Conservation (phyloP, 2,888 invertebrate species). For the Drosophila nigritarsus region DNA sequence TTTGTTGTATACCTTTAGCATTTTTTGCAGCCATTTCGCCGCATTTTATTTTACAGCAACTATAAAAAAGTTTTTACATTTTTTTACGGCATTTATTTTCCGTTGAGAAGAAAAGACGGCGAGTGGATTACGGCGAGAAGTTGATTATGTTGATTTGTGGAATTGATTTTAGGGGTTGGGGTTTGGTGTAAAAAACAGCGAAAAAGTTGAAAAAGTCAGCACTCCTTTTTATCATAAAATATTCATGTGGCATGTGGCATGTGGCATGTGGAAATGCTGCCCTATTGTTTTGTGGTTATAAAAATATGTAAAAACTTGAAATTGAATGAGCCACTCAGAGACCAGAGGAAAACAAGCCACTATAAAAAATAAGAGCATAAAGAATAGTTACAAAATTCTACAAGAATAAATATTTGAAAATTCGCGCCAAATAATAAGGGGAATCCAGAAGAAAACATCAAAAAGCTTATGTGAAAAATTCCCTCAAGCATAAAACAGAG, state of each 20-base stretch:
- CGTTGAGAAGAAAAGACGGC: slow-evolving; percentile 64
- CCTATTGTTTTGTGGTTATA: slow-evolving; percentile 59
- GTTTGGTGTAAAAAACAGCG: slow-evolving; percentile 1
- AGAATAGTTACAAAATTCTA: background rate
- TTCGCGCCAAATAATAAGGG: background rate
- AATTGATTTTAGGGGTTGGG: slow-evolving; percentile 63
- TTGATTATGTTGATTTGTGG: slow-evolving; percentile 81
- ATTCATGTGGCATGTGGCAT: slow-evolving; percentile 68
- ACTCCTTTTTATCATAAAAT: slow-evolving; percentile 61
- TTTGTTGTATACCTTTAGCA: slow-evolving; percentile 59
- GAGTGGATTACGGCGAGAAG: slow-evolving; percentile 78
- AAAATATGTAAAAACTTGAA: slow-evolving; percentile 49
- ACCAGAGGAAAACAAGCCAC: background rate
- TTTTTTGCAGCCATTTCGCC: slow-evolving; percentile 46
- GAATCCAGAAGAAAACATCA: background rate
- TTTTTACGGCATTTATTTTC: slow-evolving; percentile 72
- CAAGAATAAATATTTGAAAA: background rate
- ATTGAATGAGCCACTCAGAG: slow-evolving; percentile 35
- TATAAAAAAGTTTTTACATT: slow-evolving; percentile 81
- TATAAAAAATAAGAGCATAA: background rate
- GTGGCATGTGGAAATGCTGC: slow-evolving; percentile 51
- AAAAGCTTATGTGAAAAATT: background rate
- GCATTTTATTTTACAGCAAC: slow-evolving; percentile 76
- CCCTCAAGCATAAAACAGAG: background rate
- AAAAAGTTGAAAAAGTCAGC: slow-evolving; percentile 15